Evolutionary conservation across 2,888 invertebrate genomes (phyloP).

Genomic region (Scaptodrosophila latifasciaeformis): DNA sequence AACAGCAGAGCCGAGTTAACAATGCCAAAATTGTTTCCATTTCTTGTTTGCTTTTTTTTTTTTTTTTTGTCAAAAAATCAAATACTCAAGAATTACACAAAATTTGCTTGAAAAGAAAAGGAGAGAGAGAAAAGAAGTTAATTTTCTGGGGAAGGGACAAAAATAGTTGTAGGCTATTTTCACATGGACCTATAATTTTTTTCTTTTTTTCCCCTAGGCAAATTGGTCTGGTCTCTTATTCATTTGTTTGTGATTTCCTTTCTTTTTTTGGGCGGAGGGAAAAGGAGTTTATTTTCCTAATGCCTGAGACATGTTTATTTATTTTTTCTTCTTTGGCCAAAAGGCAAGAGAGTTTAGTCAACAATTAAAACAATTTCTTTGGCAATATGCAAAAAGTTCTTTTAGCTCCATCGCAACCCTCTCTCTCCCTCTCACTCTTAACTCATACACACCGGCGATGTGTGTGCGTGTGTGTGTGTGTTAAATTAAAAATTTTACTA

Average conservation of each 20-base stretch:
- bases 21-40: background rate
- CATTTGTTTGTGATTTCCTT: background rate
- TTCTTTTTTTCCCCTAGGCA: no score
- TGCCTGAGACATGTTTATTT: no score
- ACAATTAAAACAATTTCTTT: slow-evolving; percentile 61
- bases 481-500: slow-evolving; percentile 49
- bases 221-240: no score
- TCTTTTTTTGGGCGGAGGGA: background rate
- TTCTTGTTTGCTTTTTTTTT: no score
- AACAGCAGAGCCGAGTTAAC: slow-evolving; percentile 29
- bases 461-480: slow-evolving; percentile 10
- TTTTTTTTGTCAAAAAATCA: slow-evolving; percentile 7
- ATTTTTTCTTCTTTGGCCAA: no score
- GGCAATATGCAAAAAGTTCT: slow-evolving; percentile 49
- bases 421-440: background rate
- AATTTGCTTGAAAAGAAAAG: slow-evolving; percentile 27
- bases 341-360: slow-evolving; percentile 14
- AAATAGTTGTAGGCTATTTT: slow-evolving; percentile 45
- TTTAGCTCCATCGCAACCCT: background rate
- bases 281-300: no score
- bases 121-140: slow-evolving; percentile 5
- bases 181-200: background rate
- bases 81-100: slow-evolving; percentile 24
- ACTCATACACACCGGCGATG: background rate
- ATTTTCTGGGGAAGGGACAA: slow-evolving; percentile 8